A percentile compares a stretch with the other conserved stretches of the same genome.
phyloP scores from a whole-genome alignment of 2,113 vertebrate species.

The Gallinago paraguaiae region DNA sequence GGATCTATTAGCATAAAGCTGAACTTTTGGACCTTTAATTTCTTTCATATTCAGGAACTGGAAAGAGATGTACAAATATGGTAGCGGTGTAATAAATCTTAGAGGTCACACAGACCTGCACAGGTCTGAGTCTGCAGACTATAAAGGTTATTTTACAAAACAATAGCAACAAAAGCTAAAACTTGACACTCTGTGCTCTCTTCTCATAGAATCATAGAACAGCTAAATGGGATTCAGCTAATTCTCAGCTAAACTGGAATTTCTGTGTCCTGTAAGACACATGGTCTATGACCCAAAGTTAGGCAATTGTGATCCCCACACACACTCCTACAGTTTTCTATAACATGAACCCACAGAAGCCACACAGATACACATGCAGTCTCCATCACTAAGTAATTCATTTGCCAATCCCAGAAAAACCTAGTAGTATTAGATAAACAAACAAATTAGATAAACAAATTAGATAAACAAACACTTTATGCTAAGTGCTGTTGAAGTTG shows the following conservation, averaged over 20 bases:
- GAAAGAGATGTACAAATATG: neutral
- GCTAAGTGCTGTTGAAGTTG: neutral
- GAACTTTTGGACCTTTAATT: slow-evolving; percentile 1
- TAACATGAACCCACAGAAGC: neutral
- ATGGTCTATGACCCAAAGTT: neutral
- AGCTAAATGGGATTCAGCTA: no score
- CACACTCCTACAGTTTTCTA: neutral
- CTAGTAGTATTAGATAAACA: neutral
- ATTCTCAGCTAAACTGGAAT: neutral
- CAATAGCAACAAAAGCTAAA: neutral
- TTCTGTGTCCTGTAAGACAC: neutral
- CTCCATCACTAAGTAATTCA: slow-evolving; percentile 4
- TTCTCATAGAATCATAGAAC: no score
- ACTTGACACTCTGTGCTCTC: neutral
- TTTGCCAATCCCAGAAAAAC: neutral
- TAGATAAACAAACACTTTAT: neutral
- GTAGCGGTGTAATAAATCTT: neutral
- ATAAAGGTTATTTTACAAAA: neutral
- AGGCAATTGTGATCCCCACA: neutral
- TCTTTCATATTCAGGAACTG: neutral
- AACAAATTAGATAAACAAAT: no score
- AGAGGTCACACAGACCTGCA: neutral
- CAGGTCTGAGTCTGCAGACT: neutral
- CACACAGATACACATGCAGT: neutral
- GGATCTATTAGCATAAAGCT: neutral